phyloP scores from a whole-genome alignment of 2,113 vertebrate species.

The Caloenas nicobarica region DNA sequence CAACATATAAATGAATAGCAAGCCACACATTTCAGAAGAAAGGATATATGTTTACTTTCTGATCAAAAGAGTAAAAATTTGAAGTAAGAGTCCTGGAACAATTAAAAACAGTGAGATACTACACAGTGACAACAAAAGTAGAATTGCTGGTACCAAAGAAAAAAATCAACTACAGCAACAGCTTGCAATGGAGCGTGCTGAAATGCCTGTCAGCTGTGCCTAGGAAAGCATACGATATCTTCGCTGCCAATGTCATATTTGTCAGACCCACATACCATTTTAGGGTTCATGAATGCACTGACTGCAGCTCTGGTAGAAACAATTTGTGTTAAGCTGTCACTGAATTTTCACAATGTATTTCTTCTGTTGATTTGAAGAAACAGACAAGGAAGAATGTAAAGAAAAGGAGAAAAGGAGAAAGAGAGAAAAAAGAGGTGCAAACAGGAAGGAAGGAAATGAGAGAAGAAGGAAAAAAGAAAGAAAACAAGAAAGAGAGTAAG shows the following conservation, averaged over 20 bases:
- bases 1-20: not conserved
- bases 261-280: not conserved
- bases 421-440: not conserved
- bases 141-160: not conserved
- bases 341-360: not conserved
- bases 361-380: not conserved
- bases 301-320: not conserved
- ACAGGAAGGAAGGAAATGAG: not conserved
- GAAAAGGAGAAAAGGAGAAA: not conserved
- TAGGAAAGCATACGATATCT: not conserved
- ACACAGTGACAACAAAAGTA: not conserved
- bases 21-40: not conserved
- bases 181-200: not conserved
- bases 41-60: not conserved
- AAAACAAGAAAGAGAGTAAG: not conserved
- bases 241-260: not conserved
- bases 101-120: not conserved
- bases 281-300: not conserved
- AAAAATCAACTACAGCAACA: not conserved
- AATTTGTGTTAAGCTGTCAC: not conserved
- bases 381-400: not conserved
- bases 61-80: not conserved
- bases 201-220: not conserved
- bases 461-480: not conserved
- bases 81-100: not conserved